These are phyloP conservation scores for Nothura maculosa DNA, from an alignment of 2,797 vertebrate species.

Conservation along the genomic window DNA sequence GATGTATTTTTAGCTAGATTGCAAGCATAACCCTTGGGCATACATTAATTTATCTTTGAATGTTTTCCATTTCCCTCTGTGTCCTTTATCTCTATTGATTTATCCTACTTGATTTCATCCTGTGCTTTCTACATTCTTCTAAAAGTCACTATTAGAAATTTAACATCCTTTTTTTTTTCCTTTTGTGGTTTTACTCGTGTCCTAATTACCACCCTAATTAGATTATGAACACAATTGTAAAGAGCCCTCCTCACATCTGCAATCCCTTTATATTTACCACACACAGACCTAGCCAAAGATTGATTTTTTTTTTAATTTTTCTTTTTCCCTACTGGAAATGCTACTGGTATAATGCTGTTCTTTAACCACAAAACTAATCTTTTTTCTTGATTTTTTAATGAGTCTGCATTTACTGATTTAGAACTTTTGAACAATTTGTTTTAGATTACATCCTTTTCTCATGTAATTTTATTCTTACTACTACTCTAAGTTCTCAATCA, in stretches of 20 bases:
- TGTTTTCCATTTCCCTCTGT: constrained; percentile 83
- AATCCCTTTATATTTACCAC: constrained; percentile 60
- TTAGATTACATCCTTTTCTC: background rate
- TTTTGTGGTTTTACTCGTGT: constrained; percentile 78
- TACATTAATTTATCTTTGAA: constrained; percentile 83
- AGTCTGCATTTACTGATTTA: background rate
- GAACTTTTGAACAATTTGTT: background rate
- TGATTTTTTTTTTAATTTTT: constrained; percentile 56
- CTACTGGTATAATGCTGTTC: constrained; percentile 23
- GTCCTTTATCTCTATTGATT: constrained; percentile 81
- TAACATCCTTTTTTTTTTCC: constrained; percentile 60
- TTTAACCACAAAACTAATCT: constrained; percentile 54
- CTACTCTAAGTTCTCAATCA: constrained; percentile 11
- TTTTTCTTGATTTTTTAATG: constrained; percentile 34
- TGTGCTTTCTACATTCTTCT: constrained; percentile 78
- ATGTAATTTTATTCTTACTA: background rate
- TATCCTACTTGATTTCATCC: constrained; percentile 80
- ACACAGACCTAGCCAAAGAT: constrained; percentile 43
- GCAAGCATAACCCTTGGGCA: constrained; percentile 80
- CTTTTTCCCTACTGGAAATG: constrained; percentile 48
- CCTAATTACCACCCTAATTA: constrained; percentile 83
- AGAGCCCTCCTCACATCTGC: constrained; percentile 56
- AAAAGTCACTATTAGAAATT: constrained; percentile 75
- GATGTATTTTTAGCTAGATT: constrained; percentile 82
- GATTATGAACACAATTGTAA: constrained; percentile 77